These are phyloP conservation scores for Eilema depressum DNA, from an alignment of 2,888 invertebrate genomes.

Conservation along the genomic window DNA sequence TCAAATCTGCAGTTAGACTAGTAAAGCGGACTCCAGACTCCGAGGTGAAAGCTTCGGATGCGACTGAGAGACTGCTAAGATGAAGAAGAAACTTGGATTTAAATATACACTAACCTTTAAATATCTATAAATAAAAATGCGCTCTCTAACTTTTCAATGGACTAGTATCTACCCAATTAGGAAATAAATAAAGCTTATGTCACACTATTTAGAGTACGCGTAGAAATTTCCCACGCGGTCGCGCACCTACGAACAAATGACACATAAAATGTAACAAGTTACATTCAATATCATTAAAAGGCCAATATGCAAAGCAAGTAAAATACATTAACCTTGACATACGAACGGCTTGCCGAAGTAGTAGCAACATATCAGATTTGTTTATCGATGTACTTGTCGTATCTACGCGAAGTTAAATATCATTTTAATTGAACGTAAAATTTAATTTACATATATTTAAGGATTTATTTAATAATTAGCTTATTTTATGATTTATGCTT, in stretches of 20 bases:
- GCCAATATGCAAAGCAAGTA: constrained; percentile 76
- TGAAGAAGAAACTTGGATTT: too few relatives aligned
- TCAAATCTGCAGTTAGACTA: too few relatives aligned
- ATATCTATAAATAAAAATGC: too few relatives aligned
- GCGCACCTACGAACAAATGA: constrained; percentile 63
- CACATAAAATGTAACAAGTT: constrained; percentile 57
- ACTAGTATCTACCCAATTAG: too few relatives aligned
- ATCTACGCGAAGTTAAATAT: constrained; percentile 19
- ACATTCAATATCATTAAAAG: constrained; percentile 70
- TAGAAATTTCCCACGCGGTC: constrained; percentile 78
- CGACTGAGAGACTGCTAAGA: too few relatives aligned
- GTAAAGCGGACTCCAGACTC: too few relatives aligned
- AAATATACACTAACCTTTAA: too few relatives aligned
- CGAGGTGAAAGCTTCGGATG: too few relatives aligned
- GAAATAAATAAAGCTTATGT: constrained; percentile 31
- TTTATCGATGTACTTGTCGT: constrained; percentile 23
- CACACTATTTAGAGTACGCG: constrained; percentile 48
- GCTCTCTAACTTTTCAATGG: too few relatives aligned
- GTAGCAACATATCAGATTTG: constrained; percentile 42
- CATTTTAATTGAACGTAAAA: constrained; percentile 19
- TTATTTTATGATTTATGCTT: constrained; percentile 2
- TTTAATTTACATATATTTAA: constrained; percentile 17
- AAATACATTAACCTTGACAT: constrained; percentile 76
- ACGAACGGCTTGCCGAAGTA: constrained; percentile 57
- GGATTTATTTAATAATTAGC: background rate